Conservation (phyloP, 2,113 vertebrate species). For the Caranx melampygus region DNA sequence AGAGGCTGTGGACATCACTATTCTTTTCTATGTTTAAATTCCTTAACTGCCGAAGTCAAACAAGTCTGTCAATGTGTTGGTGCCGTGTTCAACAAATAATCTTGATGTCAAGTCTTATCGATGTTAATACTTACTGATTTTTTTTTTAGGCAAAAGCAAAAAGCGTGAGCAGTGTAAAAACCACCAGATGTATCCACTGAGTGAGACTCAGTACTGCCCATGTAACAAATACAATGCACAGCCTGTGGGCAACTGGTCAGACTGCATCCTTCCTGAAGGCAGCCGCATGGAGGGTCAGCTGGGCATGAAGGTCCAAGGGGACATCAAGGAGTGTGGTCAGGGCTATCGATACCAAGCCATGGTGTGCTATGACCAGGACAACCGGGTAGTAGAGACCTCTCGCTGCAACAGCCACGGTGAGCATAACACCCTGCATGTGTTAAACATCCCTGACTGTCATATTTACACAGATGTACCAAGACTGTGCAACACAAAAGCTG, state of each 20-base stretch:
- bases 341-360: conserved; percentile 97
- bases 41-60: background rate
- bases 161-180: conserved; percentile 97
- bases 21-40: background rate
- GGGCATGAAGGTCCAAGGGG: conserved; percentile 93
- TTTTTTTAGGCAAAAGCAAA: conserved; percentile 92
- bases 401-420: conserved; percentile 97
- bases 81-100: background rate
- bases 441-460: too few relatives aligned
- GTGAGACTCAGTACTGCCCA: conserved; percentile 95
- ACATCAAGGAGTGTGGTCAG: conserved; percentile 95
- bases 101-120: background rate
- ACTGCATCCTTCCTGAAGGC: conserved; percentile 94
- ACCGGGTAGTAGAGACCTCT: conserved; percentile 92
- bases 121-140: background rate
- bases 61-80: background rate
- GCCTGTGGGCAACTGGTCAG: conserved; percentile 97
- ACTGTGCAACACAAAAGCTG: too few relatives aligned
- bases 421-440: background rate
- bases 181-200: conserved; percentile 91
- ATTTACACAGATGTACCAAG: too few relatives aligned
- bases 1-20: background rate
- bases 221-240: conserved; percentile 97
- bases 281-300: conserved; percentile 86
- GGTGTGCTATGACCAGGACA: conserved; percentile 97